These are phyloP conservation scores for Beris chalybata DNA, from an alignment of 2,888 invertebrate genomes.

Conservation along the genomic window DNA sequence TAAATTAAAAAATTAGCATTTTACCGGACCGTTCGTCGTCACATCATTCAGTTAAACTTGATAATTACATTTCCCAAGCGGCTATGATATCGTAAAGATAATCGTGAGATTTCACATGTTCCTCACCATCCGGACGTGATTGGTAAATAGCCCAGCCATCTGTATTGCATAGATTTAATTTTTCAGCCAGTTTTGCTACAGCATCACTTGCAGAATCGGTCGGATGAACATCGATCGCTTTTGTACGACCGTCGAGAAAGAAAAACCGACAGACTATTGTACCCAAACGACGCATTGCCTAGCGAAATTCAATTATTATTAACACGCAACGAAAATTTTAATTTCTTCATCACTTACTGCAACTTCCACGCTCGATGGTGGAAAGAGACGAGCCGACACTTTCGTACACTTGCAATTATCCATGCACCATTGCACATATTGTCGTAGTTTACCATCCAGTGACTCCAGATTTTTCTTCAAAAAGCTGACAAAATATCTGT, in stretches of 20 bases:
- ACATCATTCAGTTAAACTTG: not conserved
- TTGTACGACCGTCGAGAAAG: slow-evolving; percentile 92
- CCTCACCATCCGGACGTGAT: slow-evolving; percentile 82
- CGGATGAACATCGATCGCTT: slow-evolving; percentile 93
- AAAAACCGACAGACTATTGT: slow-evolving; percentile 93
- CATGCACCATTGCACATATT: slow-evolving; percentile 92
- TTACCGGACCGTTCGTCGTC: not conserved
- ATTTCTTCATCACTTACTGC: slow-evolving; percentile 66
- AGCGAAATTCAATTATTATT: slow-evolving; percentile 10
- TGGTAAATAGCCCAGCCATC: slow-evolving; percentile 97
- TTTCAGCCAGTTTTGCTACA: slow-evolving; percentile 83
- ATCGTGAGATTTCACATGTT: slow-evolving; percentile 88
- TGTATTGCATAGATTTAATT: slow-evolving; percentile 77
- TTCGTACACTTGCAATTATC: slow-evolving; percentile 90
- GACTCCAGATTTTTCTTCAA: slow-evolving; percentile 67
- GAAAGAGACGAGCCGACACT: slow-evolving; percentile 76
- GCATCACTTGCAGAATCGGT: slow-evolving; percentile 93
- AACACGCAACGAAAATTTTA: not conserved
- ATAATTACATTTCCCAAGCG: slow-evolving; percentile 84
- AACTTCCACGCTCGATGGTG: slow-evolving; percentile 91
- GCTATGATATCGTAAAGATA: slow-evolving; percentile 93
- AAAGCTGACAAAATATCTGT: slow-evolving; percentile 74
- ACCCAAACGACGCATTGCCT: slow-evolving; percentile 88
- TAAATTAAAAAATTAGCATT: not conserved
- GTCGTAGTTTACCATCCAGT: slow-evolving; percentile 70